Percentiles rank a stretch among this genome's conserved stretches.
phyloP scores from a whole-genome alignment of 2,797 vertebrate species.

The Thamnophis elegans region DNA sequence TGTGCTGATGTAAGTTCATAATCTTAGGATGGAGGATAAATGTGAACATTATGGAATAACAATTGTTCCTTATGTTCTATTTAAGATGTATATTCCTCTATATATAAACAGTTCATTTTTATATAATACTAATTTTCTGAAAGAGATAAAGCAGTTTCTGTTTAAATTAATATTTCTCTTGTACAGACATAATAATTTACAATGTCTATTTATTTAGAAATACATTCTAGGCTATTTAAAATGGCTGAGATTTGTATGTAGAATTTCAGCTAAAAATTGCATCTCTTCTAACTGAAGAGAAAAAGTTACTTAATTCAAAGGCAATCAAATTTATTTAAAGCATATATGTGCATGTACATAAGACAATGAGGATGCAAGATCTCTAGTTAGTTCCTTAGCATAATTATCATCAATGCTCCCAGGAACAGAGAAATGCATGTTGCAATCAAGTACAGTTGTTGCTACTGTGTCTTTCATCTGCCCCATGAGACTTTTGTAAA shows the following conservation, averaged over 20 bases:
- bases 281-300: neutral
- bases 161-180: constrained; percentile 9
- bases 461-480: constrained; percentile 28
- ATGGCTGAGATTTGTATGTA: neutral
- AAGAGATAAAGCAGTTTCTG: neutral
- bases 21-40: neutral
- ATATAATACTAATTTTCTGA: neutral
- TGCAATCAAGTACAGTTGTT: constrained; percentile 67
- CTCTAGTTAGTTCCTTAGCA: constrained; percentile 33
- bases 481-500: constrained; percentile 7
- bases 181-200: constrained; percentile 26
- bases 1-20: neutral
- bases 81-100: neutral
- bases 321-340: constrained; percentile 44
- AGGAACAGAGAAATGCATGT: constrained; percentile 57
- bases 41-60: accelerated
- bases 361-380: constrained; percentile 4
- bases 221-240: neutral
- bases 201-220: neutral
- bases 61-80: neutral
- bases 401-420: constrained; percentile 2
- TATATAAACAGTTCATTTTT: neutral
- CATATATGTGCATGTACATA: neutral
- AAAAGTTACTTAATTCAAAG: constrained; percentile 9
- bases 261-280: neutral